phyloP scores from a whole-genome alignment of 2,888 invertebrate species.

The Callyntrura guangdongensis region DNA sequence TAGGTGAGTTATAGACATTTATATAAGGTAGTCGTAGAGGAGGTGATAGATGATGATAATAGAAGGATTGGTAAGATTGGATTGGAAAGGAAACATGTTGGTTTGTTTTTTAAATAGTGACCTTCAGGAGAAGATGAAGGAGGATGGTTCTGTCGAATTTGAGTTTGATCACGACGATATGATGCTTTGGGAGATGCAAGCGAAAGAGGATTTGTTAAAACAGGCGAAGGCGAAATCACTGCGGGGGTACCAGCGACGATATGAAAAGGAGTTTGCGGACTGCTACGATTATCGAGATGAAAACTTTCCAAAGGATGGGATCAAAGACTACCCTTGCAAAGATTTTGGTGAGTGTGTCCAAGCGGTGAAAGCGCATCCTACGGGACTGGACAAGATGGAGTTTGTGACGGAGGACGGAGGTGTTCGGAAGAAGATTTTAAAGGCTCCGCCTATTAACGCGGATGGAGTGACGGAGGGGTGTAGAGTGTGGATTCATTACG shows the following conservation, averaged over 20 bases:
- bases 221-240: not conserved
- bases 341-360: not conserved
- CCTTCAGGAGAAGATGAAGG: not conserved
- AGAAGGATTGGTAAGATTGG: no score
- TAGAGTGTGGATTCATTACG: conserved; percentile 68
- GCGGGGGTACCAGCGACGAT: not conserved
- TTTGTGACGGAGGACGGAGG: conserved; percentile 24
- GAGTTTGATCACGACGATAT: not conserved
- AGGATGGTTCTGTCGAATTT: conserved; percentile 13
- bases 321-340: not conserved
- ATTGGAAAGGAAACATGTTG: no score
- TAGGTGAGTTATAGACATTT: no score
- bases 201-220: no score
- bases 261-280: not conserved
- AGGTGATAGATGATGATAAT: no score
- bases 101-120: conserved; percentile 23
- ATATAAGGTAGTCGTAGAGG: no score
- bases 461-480: conserved; percentile 24
- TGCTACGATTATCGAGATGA: not conserved
- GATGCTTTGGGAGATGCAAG: not conserved
- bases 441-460: not conserved
- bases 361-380: not conserved
- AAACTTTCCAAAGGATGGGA: not conserved
- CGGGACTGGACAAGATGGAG: not conserved
- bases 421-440: conserved; percentile 32